Evolutionary conservation across 2,888 invertebrate species (phyloP).

Genomic region (Bhutanitis thaidina): DNA sequence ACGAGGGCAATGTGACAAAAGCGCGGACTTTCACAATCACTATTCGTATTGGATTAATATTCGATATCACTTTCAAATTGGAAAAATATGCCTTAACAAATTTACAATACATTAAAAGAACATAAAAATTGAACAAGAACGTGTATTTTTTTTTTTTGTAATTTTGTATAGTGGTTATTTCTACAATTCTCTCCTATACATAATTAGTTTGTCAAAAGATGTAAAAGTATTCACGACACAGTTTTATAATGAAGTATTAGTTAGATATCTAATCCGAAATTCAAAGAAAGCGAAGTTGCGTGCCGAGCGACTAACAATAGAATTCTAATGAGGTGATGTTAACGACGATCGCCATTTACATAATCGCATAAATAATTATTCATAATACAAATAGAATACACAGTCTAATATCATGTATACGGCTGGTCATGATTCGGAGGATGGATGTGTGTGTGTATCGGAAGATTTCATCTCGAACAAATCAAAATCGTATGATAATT

Average conservation of each 20-base stretch:
- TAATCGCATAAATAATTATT: constrained; percentile 71
- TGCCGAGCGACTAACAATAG: constrained; percentile 59
- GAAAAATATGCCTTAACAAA: too few relatives aligned
- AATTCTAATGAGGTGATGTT: constrained; percentile 70
- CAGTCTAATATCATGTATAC: constrained; percentile 35
- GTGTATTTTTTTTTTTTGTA: too few relatives aligned
- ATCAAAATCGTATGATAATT: constrained; percentile 41
- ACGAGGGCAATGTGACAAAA: constrained; percentile 52
- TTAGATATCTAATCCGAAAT: constrained; percentile 40
- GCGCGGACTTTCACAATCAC: constrained; percentile 30
- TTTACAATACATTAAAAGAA: too few relatives aligned
- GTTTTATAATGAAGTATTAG: constrained; percentile 21
- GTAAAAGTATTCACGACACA: constrained; percentile 20
- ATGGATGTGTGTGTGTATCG: constrained; percentile 40
- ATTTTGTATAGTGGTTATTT: too few relatives aligned
- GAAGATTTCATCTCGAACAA: constrained; percentile 39
- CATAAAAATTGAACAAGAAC: too few relatives aligned
- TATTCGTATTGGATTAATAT: too few relatives aligned
- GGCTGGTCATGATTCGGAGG: constrained; percentile 39
- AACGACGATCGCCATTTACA: constrained; percentile 65
- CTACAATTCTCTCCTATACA: not conserved
- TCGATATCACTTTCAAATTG: too few relatives aligned
- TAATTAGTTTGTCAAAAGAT: constrained; percentile 17
- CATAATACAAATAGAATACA: constrained; percentile 56
- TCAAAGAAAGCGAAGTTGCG: constrained; percentile 46